Evolutionary conservation across 2,888 invertebrate species (phyloP), one percentile per base, ranked within the genome.

Genomic region (Tachina grossa): DNA sequence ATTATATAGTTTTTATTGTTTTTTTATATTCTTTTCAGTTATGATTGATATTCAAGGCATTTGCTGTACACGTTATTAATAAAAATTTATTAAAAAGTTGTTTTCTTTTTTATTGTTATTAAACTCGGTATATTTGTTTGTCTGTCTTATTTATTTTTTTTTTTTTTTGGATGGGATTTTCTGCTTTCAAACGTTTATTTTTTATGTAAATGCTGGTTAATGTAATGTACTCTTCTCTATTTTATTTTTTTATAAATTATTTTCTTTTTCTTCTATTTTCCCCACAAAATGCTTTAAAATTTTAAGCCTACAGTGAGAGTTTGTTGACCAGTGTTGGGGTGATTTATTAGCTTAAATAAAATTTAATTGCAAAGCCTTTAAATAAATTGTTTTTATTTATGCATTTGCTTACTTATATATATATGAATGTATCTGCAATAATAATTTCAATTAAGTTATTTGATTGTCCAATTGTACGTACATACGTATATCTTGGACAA

Each of bases 41-140:
- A 69, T 86, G 87, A 87, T 88, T 88, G 87, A 88, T 88, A 88
- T 88, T 87, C 88, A 82, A 86, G 80, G 71, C 88, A 84, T 83
- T 85, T 74, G 84, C 82, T 72, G 80, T 85, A 87, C 82, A 84
- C 71, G 83, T 86, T 87, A 84, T 87, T 84, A 84, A 88, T 87
- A 87, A 87, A 72, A 87, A 87, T 86, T 87, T 87, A 84, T 87
- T 86, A 85, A 86, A 85, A 83, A 86, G 68, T 74, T 82, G 83
- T 83, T 63, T 84, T 80, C 63, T 83, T 83, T 84, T 65, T 77
- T 72, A 83, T 77, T 80, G 68, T 80, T 77, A 69, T 77, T 81
- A 69, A 71, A 68, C 53, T 82, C 63, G 41, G 41, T 65, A 59
- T 31, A 45, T 45, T 49, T 57, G 47, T 45, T 49, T 57, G 47